These are phyloP conservation scores for Brachionichthys hirsutus DNA, from an alignment of 2,113 vertebrate species.

Conservation along the genomic window DNA sequence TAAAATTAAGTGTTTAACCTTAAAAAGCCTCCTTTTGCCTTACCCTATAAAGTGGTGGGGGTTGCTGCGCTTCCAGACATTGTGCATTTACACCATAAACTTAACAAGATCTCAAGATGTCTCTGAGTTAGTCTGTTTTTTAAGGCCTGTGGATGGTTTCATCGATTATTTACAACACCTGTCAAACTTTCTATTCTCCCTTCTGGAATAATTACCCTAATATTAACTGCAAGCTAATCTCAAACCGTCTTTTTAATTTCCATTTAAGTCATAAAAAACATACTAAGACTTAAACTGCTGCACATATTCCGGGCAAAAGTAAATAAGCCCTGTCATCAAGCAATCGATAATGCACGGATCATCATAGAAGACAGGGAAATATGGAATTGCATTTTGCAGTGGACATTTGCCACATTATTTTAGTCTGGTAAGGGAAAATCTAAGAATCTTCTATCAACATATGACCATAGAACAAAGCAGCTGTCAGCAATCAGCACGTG, in stretches of 20 bases:
- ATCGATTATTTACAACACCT: background rate
- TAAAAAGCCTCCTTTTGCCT: slow-evolving; percentile 39
- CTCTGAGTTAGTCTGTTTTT: slow-evolving; percentile 41
- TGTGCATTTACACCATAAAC: slow-evolving; percentile 43
- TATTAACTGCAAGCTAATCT: background rate
- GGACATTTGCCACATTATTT: too few relatives aligned
- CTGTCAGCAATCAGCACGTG: slow-evolving; percentile 87
- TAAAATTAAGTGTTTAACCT: slow-evolving; percentile 55
- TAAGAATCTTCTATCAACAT: slow-evolving; percentile 61
- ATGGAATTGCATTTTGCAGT: too few relatives aligned
- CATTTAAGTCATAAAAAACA: too few relatives aligned
- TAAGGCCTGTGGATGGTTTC: background rate
- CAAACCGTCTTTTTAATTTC: too few relatives aligned
- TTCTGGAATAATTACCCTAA: background rate
- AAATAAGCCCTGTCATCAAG: background rate
- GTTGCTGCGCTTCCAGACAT: slow-evolving; percentile 41
- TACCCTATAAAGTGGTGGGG: slow-evolving; percentile 35
- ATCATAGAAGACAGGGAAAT: too few relatives aligned
- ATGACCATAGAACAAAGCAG: slow-evolving; percentile 93
- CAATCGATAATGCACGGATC: background rate
- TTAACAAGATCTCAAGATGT: slow-evolving; percentile 56
- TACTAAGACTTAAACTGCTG: too few relatives aligned
- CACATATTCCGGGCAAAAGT: too few relatives aligned
- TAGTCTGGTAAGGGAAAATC: too few relatives aligned
- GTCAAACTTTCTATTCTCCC: background rate